A percentile compares a stretch with the other conserved stretches of the same genome.
Conservation (phyloP, 1,140 invertebrate genomes). For the Campoletis sonorensis region DNA sequence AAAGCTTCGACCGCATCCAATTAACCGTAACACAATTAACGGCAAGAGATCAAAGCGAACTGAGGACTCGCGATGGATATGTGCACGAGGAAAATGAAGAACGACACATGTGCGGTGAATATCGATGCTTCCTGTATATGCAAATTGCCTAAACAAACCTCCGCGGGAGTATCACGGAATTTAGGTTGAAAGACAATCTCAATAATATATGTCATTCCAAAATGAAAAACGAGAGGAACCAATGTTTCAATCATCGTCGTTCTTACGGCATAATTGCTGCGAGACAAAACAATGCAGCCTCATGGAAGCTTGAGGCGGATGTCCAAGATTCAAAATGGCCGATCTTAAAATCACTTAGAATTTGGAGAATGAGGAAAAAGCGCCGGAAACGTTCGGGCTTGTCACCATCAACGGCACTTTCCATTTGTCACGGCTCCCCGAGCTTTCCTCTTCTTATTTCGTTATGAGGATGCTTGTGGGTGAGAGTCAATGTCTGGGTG, state of each 20-base stretch:
- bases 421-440: conserved; percentile 36
- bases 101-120: too few relatives aligned
- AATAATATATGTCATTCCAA: too few relatives aligned
- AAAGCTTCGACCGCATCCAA: conserved; percentile 37
- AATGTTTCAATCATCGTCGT: too few relatives aligned
- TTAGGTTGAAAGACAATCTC: too few relatives aligned
- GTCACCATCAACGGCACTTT: conserved; percentile 37
- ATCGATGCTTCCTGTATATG: too few relatives aligned
- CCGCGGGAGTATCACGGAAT: too few relatives aligned
- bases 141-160: too few relatives aligned
- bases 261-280: not conserved
- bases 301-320: too few relatives aligned
- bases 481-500: too few relatives aligned
- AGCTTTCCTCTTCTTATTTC: conserved; percentile 14
- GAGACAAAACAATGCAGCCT: not conserved
- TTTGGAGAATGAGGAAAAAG: not conserved
- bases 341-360: not conserved
- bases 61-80: not conserved
- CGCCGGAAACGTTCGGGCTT: not conserved
- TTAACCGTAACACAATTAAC: conserved; percentile 44
- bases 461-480: not conserved
- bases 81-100: too few relatives aligned
- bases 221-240: too few relatives aligned
- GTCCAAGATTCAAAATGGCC: too few relatives aligned
- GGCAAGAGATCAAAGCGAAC: conserved; percentile 39